phyloP scores from a whole-genome alignment of 2,113 vertebrate species.

The Pholis gunnellus region DNA sequence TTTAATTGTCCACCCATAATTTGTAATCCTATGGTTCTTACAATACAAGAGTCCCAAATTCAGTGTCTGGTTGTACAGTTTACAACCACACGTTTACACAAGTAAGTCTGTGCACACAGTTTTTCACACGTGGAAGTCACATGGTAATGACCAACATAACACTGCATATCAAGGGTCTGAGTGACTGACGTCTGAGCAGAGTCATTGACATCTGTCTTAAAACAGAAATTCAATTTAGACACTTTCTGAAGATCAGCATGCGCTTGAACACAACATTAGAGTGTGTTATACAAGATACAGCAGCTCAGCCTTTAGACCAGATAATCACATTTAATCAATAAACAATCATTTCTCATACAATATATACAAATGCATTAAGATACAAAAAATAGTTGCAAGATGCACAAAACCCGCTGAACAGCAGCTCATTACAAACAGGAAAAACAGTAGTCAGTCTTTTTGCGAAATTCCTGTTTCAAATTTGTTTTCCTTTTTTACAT shows the following conservation, averaged over 20 bases:
- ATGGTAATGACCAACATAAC: not conserved
- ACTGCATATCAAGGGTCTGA: not conserved
- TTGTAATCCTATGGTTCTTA: not conserved
- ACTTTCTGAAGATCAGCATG: not conserved
- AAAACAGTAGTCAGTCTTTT: slow-evolving; percentile 19
- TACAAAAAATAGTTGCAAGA: slow-evolving; percentile 45
- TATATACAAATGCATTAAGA: slow-evolving; percentile 57
- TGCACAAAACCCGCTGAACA: not conserved
- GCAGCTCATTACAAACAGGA: slow-evolving; percentile 31
- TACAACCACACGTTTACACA: not conserved
- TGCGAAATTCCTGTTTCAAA: not conserved
- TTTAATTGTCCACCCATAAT: not conserved
- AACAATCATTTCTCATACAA: slow-evolving; percentile 26
- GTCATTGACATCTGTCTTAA: not conserved
- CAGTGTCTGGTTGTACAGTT: not conserved
- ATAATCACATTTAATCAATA: slow-evolving; percentile 64
- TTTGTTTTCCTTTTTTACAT: not conserved
- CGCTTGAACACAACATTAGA: not conserved
- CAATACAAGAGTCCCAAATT: not conserved
- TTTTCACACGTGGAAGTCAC: too few species aligned
- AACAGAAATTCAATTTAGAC: not conserved
- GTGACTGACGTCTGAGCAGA: not conserved
- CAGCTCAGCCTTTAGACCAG: not conserved
- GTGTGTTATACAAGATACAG: not conserved
- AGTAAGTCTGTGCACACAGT: not conserved